Conservation (phyloP, 2,888 invertebrate species). For the Phyllotreta striolata region DNA sequence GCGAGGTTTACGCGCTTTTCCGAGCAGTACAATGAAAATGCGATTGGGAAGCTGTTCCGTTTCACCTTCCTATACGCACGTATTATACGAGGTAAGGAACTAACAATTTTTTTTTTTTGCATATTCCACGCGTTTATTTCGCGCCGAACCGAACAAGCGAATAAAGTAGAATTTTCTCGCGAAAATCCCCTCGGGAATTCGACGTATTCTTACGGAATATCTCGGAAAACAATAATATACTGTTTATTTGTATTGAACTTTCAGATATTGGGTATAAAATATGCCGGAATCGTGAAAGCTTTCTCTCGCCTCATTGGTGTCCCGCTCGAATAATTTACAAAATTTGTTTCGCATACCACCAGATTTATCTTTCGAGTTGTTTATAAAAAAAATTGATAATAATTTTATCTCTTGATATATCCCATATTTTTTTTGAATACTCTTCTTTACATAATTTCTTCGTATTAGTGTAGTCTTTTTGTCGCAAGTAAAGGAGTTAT, state of each 20-base stretch:
- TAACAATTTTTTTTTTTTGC: background rate
- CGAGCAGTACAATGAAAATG: background rate
- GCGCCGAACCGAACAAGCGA: background rate
- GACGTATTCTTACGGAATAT: conserved; percentile 10
- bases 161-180: conserved; percentile 16
- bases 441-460: too few species aligned
- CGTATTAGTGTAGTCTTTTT: too few species aligned
- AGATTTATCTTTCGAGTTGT: too few species aligned
- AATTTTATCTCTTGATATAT: too few species aligned
- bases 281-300: conserved; percentile 10
- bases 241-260: conserved; percentile 21
- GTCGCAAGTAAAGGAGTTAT: too few species aligned
- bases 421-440: too few species aligned
- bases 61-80: background rate
- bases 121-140: conserved; percentile 5
- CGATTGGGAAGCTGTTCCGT: background rate
- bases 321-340: too few species aligned
- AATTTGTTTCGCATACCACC: too few species aligned
- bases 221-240: conserved; percentile 21
- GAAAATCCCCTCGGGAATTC: background rate
- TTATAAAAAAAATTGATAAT: too few species aligned
- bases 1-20: too few species aligned
- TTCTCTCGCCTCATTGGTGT: background rate
- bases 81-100: background rate
- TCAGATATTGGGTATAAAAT: conserved; percentile 17